Conservation (phyloP, 2,797 vertebrate species). For the Trachurus trachurus region DNA sequence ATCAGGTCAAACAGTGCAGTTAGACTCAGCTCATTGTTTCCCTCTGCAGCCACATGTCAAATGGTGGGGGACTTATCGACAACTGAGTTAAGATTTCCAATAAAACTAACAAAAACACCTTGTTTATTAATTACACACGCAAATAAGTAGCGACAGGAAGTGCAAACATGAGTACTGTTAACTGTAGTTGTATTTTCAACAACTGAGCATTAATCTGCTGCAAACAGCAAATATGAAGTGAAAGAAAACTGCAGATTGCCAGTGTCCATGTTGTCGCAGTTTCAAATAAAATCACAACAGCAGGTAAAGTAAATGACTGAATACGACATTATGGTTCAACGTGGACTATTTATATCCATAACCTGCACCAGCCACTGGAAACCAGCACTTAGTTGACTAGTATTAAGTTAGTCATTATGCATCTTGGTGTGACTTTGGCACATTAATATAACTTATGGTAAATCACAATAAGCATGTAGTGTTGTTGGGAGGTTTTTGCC, state of each 20-base stretch:
- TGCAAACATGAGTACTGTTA: neutral
- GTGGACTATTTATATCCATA: neutral
- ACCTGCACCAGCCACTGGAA: neutral
- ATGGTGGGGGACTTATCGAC: conserved; percentile 36
- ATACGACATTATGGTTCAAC: neutral
- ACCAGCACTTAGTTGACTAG: neutral
- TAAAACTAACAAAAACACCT: too few relatives aligned
- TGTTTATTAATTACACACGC: neutral
- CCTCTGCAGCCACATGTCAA: conserved; percentile 67
- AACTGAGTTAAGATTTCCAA: too few relatives aligned
- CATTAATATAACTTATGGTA: neutral
- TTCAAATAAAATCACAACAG: neutral
- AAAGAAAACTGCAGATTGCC: neutral
- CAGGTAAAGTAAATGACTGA: neutral
- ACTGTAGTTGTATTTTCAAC: neutral
- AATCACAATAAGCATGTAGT: neutral
- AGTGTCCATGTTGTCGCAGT: too few relatives aligned
- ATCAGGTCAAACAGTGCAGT: neutral
- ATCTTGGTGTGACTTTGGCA: neutral
- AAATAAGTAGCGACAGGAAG: neutral
- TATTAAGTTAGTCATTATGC: neutral
- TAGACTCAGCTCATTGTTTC: conserved; percentile 64
- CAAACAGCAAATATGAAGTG: neutral
- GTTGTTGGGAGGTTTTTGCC: too few relatives aligned
- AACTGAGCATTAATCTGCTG: neutral